Conservation (phyloP, 2,888 invertebrate genomes). For the Isotomurus palustris region DNA sequence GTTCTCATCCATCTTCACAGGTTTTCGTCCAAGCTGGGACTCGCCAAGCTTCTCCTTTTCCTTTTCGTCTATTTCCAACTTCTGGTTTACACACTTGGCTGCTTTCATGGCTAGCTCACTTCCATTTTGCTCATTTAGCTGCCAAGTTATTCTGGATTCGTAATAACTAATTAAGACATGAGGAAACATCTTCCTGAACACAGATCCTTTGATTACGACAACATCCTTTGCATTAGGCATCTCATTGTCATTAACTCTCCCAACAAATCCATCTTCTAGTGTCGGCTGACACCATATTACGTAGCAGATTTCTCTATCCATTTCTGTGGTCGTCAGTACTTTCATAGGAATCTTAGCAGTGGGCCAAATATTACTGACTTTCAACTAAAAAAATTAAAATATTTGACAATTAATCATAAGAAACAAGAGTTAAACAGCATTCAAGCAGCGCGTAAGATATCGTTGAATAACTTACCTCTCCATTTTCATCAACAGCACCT, state of each 20-base stretch:
- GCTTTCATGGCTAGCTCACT: slow-evolving; percentile 7
- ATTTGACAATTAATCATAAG: too few relatives aligned
- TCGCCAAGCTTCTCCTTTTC: neutral
- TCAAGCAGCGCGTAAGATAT: too few relatives aligned
- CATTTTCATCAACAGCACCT: neutral
- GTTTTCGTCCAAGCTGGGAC: neutral
- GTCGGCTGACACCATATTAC: slow-evolving; percentile 3
- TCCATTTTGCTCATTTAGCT: neutral
- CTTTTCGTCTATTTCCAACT: neutral
- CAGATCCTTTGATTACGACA: slow-evolving; percentile 8
- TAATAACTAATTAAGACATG: slow-evolving; percentile 28
- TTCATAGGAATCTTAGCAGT: slow-evolving; percentile 15
- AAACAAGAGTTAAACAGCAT: too few relatives aligned
- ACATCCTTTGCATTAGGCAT: neutral
- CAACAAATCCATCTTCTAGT: neutral
- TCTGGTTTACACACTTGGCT: slow-evolving; percentile 1
- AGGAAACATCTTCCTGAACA: slow-evolving; percentile 18
- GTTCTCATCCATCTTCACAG: too few relatives aligned
- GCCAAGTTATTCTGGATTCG: slow-evolving; percentile 11
- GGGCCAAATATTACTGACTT: slow-evolving; percentile 18
- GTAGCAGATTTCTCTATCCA: slow-evolving; percentile 17
- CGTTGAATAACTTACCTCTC: too few relatives aligned
- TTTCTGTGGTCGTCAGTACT: slow-evolving; percentile 12
- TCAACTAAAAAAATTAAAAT: too few relatives aligned
- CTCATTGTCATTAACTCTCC: neutral